Conservation (phyloP, 2,888 invertebrate species). For the Lasioglossum morio region DNA sequence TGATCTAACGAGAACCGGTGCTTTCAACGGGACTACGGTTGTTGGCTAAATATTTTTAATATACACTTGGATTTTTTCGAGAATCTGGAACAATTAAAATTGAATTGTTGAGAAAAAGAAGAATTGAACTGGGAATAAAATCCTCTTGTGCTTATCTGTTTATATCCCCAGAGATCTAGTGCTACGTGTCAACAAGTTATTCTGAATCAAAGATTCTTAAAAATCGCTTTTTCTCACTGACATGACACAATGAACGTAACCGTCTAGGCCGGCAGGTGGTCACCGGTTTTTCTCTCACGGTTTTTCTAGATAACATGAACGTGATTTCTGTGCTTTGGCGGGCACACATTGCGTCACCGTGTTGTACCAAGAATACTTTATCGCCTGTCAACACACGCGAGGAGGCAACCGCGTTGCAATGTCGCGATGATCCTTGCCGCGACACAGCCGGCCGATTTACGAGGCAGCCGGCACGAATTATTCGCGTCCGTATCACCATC, state of each 20-base stretch:
- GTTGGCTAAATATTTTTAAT: too few relatives aligned
- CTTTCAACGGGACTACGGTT: too few relatives aligned
- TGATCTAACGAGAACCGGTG: too few relatives aligned
- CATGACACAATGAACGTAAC: background rate
- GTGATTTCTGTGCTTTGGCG: background rate
- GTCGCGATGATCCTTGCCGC: conserved; percentile 2
- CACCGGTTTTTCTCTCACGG: conserved; percentile 9
- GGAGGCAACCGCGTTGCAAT: background rate
- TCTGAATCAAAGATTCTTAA: too few relatives aligned
- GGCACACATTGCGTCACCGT: conserved; percentile 27
- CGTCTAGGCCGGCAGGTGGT: background rate
- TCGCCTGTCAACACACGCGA: background rate
- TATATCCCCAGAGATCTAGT: too few relatives aligned
- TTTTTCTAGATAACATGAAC: background rate
- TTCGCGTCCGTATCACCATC: background rate
- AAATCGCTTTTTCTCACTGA: too few relatives aligned
- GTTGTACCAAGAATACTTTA: conserved; percentile 33
- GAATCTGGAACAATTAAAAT: too few relatives aligned
- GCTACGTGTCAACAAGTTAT: too few relatives aligned
- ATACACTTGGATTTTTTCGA: too few relatives aligned
- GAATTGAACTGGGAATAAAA: too few relatives aligned
- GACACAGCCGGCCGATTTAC: background rate
- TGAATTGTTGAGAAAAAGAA: too few relatives aligned
- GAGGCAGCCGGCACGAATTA: background rate
- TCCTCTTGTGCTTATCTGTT: too few relatives aligned